Conservation (phyloP, 2,888 invertebrate genomes). For the Melangyna quadrimaculata region DNA sequence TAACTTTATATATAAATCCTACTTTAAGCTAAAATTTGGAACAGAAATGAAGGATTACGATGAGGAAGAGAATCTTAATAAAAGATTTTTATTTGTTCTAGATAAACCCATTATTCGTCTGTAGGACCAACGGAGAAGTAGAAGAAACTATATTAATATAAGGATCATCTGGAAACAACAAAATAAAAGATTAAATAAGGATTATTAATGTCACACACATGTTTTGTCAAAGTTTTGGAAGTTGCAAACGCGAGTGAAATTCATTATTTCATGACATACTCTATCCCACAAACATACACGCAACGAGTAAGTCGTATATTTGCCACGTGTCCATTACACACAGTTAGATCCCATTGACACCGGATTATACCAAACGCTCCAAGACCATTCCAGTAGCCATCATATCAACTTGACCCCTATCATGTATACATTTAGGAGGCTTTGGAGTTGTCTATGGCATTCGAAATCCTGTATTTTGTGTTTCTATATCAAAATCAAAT, state of each 20-base stretch:
- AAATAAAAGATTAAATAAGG: slow-evolving; percentile 5
- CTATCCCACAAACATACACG: slow-evolving; percentile 5
- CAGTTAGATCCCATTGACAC: slow-evolving; percentile 50
- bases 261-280: slow-evolving; percentile 27
- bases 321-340: slow-evolving; percentile 38
- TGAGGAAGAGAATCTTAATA: slow-evolving; percentile 37
- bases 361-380: slow-evolving; percentile 52
- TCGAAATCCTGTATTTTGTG: slow-evolving; percentile 1
- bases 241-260: slow-evolving; percentile 3
- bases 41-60: neutral
- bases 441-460: neutral
- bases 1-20: neutral
- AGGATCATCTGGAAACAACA: neutral
- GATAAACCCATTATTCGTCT: neutral
- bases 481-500: slow-evolving; percentile 51
- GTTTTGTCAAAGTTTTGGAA: slow-evolving; percentile 14
- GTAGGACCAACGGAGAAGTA: neutral
- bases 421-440: neutral
- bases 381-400: neutral
- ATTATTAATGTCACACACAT: slow-evolving; percentile 24
- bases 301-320: neutral
- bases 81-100: slow-evolving; percentile 50
- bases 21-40: neutral
- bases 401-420: neutral
- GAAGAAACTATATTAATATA: neutral